Conservation (phyloP, 2,797 vertebrate genomes). For the Sebastes variabilis region DNA sequence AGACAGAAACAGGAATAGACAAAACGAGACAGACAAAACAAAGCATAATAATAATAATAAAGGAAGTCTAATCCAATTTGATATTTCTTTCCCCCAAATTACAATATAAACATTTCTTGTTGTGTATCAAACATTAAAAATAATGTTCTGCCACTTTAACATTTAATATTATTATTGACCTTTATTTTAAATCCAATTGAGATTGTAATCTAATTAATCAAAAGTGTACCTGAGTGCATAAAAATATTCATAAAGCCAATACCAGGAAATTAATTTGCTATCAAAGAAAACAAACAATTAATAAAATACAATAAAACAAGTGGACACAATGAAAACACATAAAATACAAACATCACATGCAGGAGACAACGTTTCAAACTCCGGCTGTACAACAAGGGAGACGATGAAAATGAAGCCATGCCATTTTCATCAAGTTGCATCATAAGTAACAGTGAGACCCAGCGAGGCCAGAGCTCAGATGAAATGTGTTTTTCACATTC, state of each 20-base stretch:
- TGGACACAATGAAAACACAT: background rate
- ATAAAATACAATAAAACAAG: background rate
- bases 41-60: background rate
- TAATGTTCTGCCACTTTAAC: background rate
- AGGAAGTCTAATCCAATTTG: background rate
- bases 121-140: background rate
- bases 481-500: background rate
- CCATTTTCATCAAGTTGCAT: slow-evolving; percentile 5
- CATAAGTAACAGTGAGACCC: background rate
- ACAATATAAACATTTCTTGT: background rate
- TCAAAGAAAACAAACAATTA: background rate
- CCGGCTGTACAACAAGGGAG: background rate
- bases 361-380: background rate
- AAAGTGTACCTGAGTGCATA: background rate
- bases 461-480: background rate
- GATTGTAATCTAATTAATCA: background rate
- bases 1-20: background rate
- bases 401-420: background rate
- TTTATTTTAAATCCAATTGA: background rate
- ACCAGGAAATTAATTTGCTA: no score
- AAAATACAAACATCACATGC: background rate
- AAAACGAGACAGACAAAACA: background rate
- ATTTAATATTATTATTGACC: background rate
- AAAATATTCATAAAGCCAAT: background rate
- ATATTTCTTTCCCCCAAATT: background rate